phyloP scores from a whole-genome alignment of 2,888 invertebrate genomes.

The Linyphia triangularis region DNA sequence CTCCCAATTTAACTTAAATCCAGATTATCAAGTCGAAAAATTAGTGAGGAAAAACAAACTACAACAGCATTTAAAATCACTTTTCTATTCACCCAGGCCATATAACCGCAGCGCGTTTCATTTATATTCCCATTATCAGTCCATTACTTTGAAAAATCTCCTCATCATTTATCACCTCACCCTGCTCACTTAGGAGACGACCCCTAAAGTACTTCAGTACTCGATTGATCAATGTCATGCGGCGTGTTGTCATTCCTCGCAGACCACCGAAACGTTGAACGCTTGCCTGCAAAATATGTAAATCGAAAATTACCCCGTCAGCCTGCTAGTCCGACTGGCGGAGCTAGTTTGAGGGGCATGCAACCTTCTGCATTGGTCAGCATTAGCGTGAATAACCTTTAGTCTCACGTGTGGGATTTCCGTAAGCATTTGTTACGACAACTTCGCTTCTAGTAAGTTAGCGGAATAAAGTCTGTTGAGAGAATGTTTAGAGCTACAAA shows the following conservation, averaged over 20 bases:
- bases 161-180: slow-evolving; percentile 67
- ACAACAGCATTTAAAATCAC: slow-evolving; percentile 13
- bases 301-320: slow-evolving; percentile 75
- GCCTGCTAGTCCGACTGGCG: slow-evolving; percentile 57
- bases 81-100: slow-evolving; percentile 36
- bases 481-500: slow-evolving; percentile 24
- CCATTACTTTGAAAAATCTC: slow-evolving; percentile 65
- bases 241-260: slow-evolving; percentile 75
- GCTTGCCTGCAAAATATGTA: slow-evolving; percentile 67
- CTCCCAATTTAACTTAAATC: slow-evolving; percentile 31
- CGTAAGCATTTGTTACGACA: slow-evolving; percentile 73
- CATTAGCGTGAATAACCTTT: slow-evolving; percentile 73
- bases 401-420: slow-evolving; percentile 72
- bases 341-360: slow-evolving; percentile 60
- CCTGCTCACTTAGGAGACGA: slow-evolving; percentile 55
- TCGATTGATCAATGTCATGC: slow-evolving; percentile 74
- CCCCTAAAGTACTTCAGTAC: slow-evolving; percentile 66
- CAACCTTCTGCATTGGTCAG: slow-evolving; percentile 72
- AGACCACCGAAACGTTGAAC: slow-evolving; percentile 70
- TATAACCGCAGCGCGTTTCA: slow-evolving; percentile 61
- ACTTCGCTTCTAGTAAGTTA: slow-evolving; percentile 50
- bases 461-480: slow-evolving; percentile 60
- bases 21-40: slow-evolving; percentile 31
- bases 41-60: slow-evolving; percentile 27
- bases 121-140: slow-evolving; percentile 74